Conservation (phyloP, 2,113 vertebrate genomes). For the Picathartes gymnocephalus region DNA sequence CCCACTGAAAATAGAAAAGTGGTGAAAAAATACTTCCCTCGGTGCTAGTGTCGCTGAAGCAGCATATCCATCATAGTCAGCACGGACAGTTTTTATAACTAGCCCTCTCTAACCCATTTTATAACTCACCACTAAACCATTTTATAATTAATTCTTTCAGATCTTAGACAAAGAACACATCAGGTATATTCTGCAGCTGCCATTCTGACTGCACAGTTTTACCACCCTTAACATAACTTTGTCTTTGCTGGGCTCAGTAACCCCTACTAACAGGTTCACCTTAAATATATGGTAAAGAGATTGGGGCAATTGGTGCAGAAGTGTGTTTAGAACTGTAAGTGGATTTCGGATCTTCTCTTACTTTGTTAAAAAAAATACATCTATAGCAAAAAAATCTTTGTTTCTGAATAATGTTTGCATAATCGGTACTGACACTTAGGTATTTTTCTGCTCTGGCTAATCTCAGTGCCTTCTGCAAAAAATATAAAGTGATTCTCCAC, state of each 20-base stretch:
- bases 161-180: not conserved
- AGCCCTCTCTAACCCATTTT: not conserved
- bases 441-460: slow-evolving; percentile 1
- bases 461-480: slow-evolving; percentile 4
- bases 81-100: not conserved
- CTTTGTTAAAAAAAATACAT: not conserved
- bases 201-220: not conserved
- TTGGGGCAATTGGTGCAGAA: not conserved
- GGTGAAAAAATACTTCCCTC: not conserved
- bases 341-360: not conserved
- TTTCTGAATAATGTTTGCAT: slow-evolving; percentile 4
- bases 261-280: not conserved
- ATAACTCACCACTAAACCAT: not conserved
- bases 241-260: not conserved
- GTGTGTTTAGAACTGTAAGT: not conserved
- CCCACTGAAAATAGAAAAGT: not conserved
- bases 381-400: not conserved
- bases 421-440: not conserved
- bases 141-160: not conserved
- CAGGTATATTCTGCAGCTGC: not conserved
- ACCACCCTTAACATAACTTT: not conserved
- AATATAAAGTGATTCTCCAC: not conserved
- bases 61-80: not conserved
- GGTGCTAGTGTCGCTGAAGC: not conserved
- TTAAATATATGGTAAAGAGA: not conserved